phyloP scores from a whole-genome alignment of 2,888 invertebrate species.

The Creontiades dilutus region DNA sequence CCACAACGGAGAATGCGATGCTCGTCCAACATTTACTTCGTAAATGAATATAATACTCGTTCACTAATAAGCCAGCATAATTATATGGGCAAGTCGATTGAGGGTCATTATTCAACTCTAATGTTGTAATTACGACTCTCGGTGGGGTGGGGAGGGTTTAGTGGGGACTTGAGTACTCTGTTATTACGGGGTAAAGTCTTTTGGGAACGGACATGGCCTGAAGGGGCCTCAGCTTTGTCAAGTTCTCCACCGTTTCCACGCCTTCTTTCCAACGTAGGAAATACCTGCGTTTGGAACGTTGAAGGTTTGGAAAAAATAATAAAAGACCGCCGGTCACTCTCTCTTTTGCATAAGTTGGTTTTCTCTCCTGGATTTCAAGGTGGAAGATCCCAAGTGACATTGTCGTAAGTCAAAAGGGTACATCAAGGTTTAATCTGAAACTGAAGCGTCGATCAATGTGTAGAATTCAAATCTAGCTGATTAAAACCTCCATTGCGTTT shows the following conservation, averaged over 20 bases:
- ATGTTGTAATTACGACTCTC: slow-evolving; percentile 46
- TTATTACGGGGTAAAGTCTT: slow-evolving; percentile 22
- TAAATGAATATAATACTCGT: slow-evolving; percentile 49
- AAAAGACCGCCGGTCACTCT: neutral
- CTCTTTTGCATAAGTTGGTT: neutral
- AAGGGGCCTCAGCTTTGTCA: slow-evolving; percentile 6
- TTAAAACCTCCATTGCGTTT: too few relatives aligned
- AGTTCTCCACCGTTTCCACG: slow-evolving; percentile 39
- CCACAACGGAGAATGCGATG: slow-evolving; percentile 22
- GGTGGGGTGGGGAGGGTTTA: neutral
- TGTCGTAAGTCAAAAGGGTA: too few relatives aligned
- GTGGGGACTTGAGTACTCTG: slow-evolving; percentile 28
- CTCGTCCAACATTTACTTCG: neutral
- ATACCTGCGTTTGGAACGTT: neutral
- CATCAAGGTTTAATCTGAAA: too few relatives aligned
- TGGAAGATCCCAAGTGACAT: too few relatives aligned
- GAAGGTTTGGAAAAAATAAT: neutral
- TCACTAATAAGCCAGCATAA: slow-evolving; percentile 46
- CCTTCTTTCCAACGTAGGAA: neutral
- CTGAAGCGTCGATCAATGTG: too few relatives aligned
- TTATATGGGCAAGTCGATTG: slow-evolving; percentile 23
- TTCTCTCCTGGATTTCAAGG: neutral
- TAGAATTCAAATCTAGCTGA: too few relatives aligned
- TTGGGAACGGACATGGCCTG: neutral
- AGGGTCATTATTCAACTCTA: slow-evolving; percentile 45